Conservation (phyloP, 2,113 vertebrate genomes). For the Python bivittatus region DNA sequence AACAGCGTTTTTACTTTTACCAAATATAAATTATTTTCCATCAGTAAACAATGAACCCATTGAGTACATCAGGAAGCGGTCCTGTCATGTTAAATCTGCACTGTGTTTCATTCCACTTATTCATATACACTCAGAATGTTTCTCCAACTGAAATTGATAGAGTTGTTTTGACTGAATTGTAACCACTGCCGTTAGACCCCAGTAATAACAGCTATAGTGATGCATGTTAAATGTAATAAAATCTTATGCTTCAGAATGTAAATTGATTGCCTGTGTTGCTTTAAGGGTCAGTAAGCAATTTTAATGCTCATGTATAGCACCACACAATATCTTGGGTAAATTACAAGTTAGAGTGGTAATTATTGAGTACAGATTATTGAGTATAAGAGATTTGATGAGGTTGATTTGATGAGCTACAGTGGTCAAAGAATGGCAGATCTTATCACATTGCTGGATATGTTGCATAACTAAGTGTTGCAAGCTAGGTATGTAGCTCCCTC, state of each 20-base stretch:
- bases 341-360: background rate
- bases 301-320: background rate
- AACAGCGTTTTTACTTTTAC: background rate
- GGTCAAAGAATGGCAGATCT: background rate
- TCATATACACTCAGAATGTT: constrained; percentile 32
- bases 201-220: constrained; percentile 54
- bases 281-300: constrained; percentile 34
- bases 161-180: constrained; percentile 57
- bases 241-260: constrained; percentile 23
- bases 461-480: background rate
- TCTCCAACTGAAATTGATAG: constrained; percentile 62
- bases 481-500: background rate
- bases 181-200: constrained; percentile 57
- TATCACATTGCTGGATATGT: background rate
- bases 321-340: constrained; percentile 5
- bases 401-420: background rate
- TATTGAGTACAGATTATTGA: background rate
- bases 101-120: constrained; percentile 54
- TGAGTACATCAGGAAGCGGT: constrained; percentile 32
- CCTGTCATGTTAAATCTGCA: constrained; percentile 30
- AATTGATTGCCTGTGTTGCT: constrained; percentile 45
- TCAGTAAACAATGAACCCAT: constrained; percentile 23
- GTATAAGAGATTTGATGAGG: background rate
- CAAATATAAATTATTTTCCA: background rate
- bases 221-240: constrained; percentile 55